Percentiles rank a stretch among this genome's conserved stretches.
These are phyloP conservation scores for Penaeus chinensis DNA, from an alignment of 1,140 invertebrate genomes.

Conservation along the genomic window DNA sequence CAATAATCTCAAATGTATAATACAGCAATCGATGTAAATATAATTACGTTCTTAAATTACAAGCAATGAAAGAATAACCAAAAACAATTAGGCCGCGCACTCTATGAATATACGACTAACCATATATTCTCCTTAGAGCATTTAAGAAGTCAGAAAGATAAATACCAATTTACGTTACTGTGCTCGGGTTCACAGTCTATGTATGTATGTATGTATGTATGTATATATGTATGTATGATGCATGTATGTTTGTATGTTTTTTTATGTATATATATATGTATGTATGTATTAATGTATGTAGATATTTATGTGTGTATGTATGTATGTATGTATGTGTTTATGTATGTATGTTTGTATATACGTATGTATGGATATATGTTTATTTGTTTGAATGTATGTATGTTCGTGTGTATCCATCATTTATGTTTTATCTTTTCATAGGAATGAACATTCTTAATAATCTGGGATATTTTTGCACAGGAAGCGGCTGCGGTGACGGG, in stretches of 20 bases:
- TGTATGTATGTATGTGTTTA: not conserved
- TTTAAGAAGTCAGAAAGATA: too few relatives aligned
- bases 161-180: too few relatives aligned
- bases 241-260: conserved; percentile 4
- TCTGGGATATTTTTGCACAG: conserved; percentile 64
- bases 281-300: not conserved
- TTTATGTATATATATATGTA: not conserved
- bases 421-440: not conserved
- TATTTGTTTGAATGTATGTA: not conserved
- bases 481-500: conserved; percentile 46
- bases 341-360: too few relatives aligned
- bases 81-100: too few relatives aligned
- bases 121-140: too few relatives aligned
- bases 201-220: not conserved
- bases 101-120: too few relatives aligned
- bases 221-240: conserved; percentile 7
- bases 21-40: too few relatives aligned
- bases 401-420: not conserved
- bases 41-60: too few relatives aligned
- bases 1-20: too few relatives aligned
- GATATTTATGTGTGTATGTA: not conserved
- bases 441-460: not conserved
- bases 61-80: too few relatives aligned
- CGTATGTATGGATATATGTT: not conserved
- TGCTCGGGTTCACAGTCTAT: too few relatives aligned